Conservation (phyloP, 2,888 invertebrate species). For the Eupeodes luniger region DNA sequence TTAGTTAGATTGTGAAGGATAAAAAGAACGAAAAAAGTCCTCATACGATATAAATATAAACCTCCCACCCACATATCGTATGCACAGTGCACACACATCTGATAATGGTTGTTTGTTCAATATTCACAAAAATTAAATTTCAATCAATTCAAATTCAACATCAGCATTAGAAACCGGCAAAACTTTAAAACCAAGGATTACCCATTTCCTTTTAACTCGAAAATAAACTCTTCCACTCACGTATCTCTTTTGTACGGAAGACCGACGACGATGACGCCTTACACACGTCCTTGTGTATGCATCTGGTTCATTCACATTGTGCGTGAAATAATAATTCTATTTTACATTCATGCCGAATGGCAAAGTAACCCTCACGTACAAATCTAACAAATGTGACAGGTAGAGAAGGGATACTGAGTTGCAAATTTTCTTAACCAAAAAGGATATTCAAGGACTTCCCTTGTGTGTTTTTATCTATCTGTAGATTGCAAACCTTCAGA, state of each 20-base stretch:
- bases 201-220: slow-evolving; percentile 1
- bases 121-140: slow-evolving; percentile 57
- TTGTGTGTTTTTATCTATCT: too few species aligned
- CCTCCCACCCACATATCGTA: too few species aligned
- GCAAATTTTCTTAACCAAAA: slow-evolving; percentile 41
- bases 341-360: slow-evolving; percentile 68
- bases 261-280: too few species aligned
- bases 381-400: slow-evolving; percentile 56
- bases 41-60: not conserved
- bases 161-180: slow-evolving; percentile 4
- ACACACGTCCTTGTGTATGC: too few species aligned
- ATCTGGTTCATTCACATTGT: slow-evolving; percentile 41
- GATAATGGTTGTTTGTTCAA: slow-evolving; percentile 46
- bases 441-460: not conserved
- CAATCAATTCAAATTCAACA: not conserved
- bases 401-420: slow-evolving; percentile 50
- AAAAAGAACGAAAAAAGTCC: not conserved
- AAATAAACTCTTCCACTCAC: not conserved
- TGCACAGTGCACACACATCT: not conserved
- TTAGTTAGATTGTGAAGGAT: not conserved
- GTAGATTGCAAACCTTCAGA: not conserved
- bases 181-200: slow-evolving; percentile 41
- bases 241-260: not conserved
- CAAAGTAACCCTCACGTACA: slow-evolving; percentile 45
- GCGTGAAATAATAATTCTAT: slow-evolving; percentile 71